phyloP scores from a whole-genome alignment of 2,888 invertebrate genomes.

The Eristalinus sepulchralis region DNA sequence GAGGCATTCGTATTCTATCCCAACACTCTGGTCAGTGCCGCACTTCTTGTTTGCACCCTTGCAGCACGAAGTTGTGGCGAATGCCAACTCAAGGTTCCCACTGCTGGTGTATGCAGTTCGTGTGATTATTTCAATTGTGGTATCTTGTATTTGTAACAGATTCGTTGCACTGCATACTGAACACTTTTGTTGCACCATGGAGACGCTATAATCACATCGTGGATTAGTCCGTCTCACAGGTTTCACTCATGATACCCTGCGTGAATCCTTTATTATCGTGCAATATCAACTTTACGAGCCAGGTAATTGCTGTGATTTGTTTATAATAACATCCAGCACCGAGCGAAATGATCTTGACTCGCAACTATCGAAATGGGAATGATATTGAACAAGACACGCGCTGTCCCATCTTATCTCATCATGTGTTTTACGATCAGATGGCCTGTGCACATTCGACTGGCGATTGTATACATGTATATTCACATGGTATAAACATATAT shows the following conservation, averaged over 20 bases:
- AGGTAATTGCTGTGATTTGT: slow-evolving; percentile 8
- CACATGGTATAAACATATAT: too few species aligned
- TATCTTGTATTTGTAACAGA: slow-evolving; percentile 34
- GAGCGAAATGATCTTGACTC: background rate
- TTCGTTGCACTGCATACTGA: slow-evolving; percentile 17
- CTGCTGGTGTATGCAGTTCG: slow-evolving; percentile 27
- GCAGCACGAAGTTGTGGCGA: background rate
- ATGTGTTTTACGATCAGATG: background rate
- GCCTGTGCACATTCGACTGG: background rate
- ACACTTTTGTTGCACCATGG: slow-evolving; percentile 26
- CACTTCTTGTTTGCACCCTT: slow-evolving; percentile 7
- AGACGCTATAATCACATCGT: background rate
- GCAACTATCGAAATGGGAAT: background rate
- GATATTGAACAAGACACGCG: background rate
- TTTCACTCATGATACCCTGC: background rate
- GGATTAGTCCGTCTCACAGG: background rate
- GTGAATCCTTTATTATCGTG: background rate
- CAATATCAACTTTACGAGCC: background rate
- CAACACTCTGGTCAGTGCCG: slow-evolving; percentile 43
- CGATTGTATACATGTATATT: too few species aligned
- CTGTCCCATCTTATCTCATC: background rate
- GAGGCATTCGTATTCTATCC: slow-evolving; percentile 31
- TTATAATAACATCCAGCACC: background rate
- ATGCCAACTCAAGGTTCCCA: slow-evolving; percentile 42
- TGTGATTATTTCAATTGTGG: slow-evolving; percentile 47